Evolutionary conservation across 2,888 invertebrate species (phyloP), one percentile per base, ranked within the genome.

Genomic region (Cephalotes varians): DNA sequence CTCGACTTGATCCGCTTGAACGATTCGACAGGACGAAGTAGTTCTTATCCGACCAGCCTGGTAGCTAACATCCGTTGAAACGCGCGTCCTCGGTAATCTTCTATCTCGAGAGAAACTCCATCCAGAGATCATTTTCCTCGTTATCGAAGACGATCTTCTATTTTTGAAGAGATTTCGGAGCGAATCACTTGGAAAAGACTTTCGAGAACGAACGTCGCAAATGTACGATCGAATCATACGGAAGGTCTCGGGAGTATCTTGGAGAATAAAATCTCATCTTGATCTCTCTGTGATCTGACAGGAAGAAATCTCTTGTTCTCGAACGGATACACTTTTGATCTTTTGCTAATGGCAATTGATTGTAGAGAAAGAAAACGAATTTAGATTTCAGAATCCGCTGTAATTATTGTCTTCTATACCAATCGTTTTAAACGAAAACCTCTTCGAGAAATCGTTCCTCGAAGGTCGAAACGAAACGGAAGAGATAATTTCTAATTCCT

Each of bases 1-100:
- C 64, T 62, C 49, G 49, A 34, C 64, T 62, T 74, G 64, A 74
- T 74, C 74, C 37, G 37, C 74, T 25, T 64, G 65, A 74, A 51
- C 37, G 74, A 74, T 74, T 64, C 74, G 74, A 64, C 49, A 49
- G 34, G 62, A 74, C 64, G 64, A 64, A 25, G 49, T 31, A 37
- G 64, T 49, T 34, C 25, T 64, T 37, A 18, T 34, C 37, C 64
- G 25, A 37, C 21, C 49, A 15, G 74, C 28, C 49, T 18, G 37
- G 44, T 44, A 37, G 9, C 58, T 12, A 49, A 25, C 10, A 49
- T 34, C 34, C 49, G 12, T 25, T 5, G 49, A 47, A n/a, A 25
- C 34, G n/a, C n/a, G n/a, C 21, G 31, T 73, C 31, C 47, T 21
- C 73, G n/a, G 28, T 28, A 64, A 74, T 74, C 64, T 34, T 25